Conservation (phyloP, 2,888 invertebrate species). For the Lacanobia oleracea region DNA sequence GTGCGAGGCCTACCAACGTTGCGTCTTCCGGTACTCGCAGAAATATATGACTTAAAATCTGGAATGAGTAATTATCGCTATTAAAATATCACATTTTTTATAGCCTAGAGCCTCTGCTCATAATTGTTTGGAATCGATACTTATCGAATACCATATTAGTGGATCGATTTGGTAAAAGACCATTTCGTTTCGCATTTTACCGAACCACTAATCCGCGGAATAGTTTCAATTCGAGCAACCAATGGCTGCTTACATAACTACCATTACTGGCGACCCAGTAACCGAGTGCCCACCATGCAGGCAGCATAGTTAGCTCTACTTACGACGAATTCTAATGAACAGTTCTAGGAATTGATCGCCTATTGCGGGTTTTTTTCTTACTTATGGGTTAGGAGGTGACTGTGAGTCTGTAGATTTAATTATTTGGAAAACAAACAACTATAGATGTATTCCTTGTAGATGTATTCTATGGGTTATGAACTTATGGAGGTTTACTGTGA, state of each 20-base stretch:
- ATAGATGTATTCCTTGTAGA: too few species aligned
- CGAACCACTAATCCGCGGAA: not conserved
- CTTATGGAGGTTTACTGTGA: not conserved
- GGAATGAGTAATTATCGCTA: too few species aligned
- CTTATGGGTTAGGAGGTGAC: constrained; percentile 15
- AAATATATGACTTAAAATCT: too few species aligned
- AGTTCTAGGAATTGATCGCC: constrained; percentile 1
- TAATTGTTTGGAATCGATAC: too few species aligned
- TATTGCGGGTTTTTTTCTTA: constrained; percentile 13
- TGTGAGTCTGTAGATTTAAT: not conserved
- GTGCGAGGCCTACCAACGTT: too few species aligned
- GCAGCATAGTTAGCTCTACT: constrained; percentile 34
- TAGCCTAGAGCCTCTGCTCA: too few species aligned
- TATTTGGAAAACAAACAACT: too few species aligned
- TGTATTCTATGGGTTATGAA: too few species aligned
- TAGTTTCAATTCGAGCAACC: constrained; percentile 3
- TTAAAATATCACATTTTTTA: too few species aligned
- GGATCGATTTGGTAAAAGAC: not conserved
- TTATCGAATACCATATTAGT: too few species aligned
- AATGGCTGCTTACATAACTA: constrained; percentile 26
- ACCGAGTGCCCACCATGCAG: constrained; percentile 47
- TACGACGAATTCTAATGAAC: constrained; percentile 38
- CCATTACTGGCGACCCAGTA: constrained; percentile 46
- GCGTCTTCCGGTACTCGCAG: too few species aligned
- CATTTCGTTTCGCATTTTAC: not conserved